Evolutionary conservation across 2,113 vertebrate species (phyloP).

Genomic region (Oncorhynchus kisutch): DNA sequence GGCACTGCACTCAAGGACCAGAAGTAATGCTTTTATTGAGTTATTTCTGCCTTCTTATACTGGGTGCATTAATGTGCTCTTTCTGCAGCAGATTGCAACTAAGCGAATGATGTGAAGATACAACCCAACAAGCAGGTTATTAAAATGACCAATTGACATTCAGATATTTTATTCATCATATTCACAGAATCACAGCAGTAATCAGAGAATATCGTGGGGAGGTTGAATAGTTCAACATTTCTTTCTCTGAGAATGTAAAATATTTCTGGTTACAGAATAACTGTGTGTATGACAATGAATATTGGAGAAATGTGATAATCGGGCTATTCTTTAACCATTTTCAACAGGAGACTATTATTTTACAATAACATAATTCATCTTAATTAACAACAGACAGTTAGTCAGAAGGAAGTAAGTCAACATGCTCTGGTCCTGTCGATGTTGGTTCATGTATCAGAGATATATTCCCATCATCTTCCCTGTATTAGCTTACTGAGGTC

Average conservation of each 20-base stretch:
- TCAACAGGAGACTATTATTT: no score
- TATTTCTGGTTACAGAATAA: background rate
- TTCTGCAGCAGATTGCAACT: constrained; percentile 60
- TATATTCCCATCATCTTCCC: constrained; percentile 7
- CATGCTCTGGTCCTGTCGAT: background rate
- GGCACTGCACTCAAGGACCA: constrained; percentile 72
- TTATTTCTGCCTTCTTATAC: constrained; percentile 76
- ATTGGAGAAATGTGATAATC: constrained; percentile 52
- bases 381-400: constrained; percentile 21
- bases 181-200: constrained; percentile 37
- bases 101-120: constrained; percentile 65
- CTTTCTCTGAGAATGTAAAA: constrained; percentile 1
- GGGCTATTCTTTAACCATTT: constrained; percentile 15
- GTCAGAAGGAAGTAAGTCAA: constrained; percentile 14
- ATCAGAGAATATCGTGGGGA: constrained; percentile 46
- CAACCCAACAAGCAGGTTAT: constrained; percentile 67
- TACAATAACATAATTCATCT: background rate
- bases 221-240: constrained; percentile 46
- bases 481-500: constrained; percentile 5
- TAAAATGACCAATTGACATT: constrained; percentile 72
- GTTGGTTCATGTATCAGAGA: constrained; percentile 10
- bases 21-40: constrained; percentile 81
- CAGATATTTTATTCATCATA: constrained; percentile 61
- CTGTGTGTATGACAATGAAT: constrained; percentile 47
- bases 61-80: constrained; percentile 56